Base-by-base conservation (phyloP, 1,140 invertebrate species). In the Conus ventricosus region DNA sequence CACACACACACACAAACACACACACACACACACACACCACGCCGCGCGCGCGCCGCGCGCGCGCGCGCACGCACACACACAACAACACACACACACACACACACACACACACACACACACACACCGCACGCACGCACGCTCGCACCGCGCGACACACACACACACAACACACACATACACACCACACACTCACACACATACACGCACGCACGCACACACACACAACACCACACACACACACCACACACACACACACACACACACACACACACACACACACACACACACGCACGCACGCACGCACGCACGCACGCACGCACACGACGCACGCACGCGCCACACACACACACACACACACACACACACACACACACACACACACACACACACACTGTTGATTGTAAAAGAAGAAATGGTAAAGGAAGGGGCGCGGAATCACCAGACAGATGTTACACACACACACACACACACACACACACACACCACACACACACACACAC, bases 51-150 rank as follows among this genome's bases (percentile, higher is more conserved):
- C n/a, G n/a, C n/a, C n/a, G n/a, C n/a, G n/a, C n/a, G n/a, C n/a
- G n/a, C n/a, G n/a, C n/a, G n/a, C n/a, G 3, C 76, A 11, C 0
- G n/a, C 23, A 80, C n/a, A 80, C 76, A 80, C 76, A 25, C 39
- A 51, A n/a, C n/a, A n/a, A n/a, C 76, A 39, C 76, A 80, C 76
- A 80, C 76, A 80, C 76, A 63, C 60, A 63, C 60, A 63, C 60
- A 63, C 60, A 63, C 60, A 63, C 60, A 63, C 60, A 63, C 60
- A 63, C 75, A 78, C 75, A 78, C 75, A 78, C 75, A 78, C 75
- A 78, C 75, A 78, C 75, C 75, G n/a, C 5, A 78, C 75, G 5
- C 75, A 78, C 75, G 5, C 75, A 78, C 3, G n/a, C n/a, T n/a
- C n/a, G n/a, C n/a, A n/a, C n/a, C n/a, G n/a, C n/a, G n/a, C n/a